These are phyloP conservation scores for Reinhardtius hippoglossoides DNA, from an alignment of 2,113 vertebrate genomes.

Conservation along the genomic window DNA sequence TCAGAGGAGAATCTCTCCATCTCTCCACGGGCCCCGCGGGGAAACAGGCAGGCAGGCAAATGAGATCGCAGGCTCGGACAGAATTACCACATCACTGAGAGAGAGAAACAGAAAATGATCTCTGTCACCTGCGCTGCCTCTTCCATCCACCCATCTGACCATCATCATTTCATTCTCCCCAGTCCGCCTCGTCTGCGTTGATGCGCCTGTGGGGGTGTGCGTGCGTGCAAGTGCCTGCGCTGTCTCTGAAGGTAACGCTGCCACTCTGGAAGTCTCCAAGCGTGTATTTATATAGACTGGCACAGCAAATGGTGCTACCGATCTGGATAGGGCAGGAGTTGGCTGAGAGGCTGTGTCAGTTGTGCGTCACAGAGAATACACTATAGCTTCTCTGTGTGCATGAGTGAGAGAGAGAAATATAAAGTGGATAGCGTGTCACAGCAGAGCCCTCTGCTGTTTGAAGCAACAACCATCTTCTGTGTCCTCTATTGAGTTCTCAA, in stretches of 20 bases:
- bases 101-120: constrained; percentile 49
- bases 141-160: constrained; percentile 40
- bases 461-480: constrained; percentile 18
- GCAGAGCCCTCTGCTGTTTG: constrained; percentile 75
- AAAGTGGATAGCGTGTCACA: constrained; percentile 39
- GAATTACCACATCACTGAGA: constrained; percentile 59
- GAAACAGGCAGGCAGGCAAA: constrained; percentile 45
- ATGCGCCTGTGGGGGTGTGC: constrained; percentile 13
- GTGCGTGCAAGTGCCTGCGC: not conserved
- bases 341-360: constrained; percentile 50
- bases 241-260: constrained; percentile 9
- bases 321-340: constrained; percentile 53
- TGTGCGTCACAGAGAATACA: constrained; percentile 50
- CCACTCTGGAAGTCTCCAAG: constrained; percentile 41
- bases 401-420: not conserved
- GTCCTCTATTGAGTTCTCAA: not conserved
- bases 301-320: constrained; percentile 47
- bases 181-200: constrained; percentile 17
- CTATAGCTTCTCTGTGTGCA: constrained; percentile 21
- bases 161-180: constrained; percentile 39
- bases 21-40: constrained; percentile 46
- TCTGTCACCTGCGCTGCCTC: constrained; percentile 51
- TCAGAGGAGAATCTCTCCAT: constrained; percentile 69
- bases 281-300: constrained; percentile 43
- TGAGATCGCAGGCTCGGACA: constrained; percentile 50